Percentiles rank a stretch among this genome's conserved stretches.
These are phyloP conservation scores for Oncorhynchus keta DNA, from an alignment of 2,113 vertebrate species.

Conservation along the genomic window DNA sequence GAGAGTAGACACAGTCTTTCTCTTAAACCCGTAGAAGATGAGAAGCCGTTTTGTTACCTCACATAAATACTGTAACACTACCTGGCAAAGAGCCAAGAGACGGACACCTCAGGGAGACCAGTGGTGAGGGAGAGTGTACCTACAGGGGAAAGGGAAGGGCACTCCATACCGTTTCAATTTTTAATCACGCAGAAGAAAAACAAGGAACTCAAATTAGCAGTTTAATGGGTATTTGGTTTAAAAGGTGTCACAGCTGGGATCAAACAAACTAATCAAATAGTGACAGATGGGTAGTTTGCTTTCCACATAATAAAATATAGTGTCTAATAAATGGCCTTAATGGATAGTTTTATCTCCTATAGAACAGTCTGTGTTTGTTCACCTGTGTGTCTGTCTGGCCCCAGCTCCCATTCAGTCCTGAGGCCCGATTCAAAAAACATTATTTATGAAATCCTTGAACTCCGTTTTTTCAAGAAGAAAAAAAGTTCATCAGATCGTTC, in stretches of 20 bases:
- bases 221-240: background rate
- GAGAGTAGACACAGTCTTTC: background rate
- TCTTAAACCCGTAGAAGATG: background rate
- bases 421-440: too few relatives aligned
- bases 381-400: slow-evolving; percentile 37
- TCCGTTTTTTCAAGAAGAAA: too few relatives aligned
- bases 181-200: slow-evolving; percentile 19
- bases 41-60: background rate
- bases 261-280: background rate
- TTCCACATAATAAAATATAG: background rate
- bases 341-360: background rate
- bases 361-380: slow-evolving; percentile 19
- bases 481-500: too few relatives aligned
- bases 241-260: background rate
- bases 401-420: background rate
- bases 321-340: slow-evolving; percentile 1
- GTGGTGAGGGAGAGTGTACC: slow-evolving; percentile 18
- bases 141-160: slow-evolving; percentile 27
- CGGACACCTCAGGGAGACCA: slow-evolving; percentile 9
- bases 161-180: slow-evolving; percentile 35
- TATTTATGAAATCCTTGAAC: too few relatives aligned
- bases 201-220: background rate
- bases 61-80: background rate
- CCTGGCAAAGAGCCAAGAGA: slow-evolving; percentile 11
- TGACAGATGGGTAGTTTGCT: background rate